Percentiles rank a stretch among this genome's conserved stretches.
phyloP scores from a whole-genome alignment of 2,888 invertebrate species.

The Melolontha melolontha region DNA sequence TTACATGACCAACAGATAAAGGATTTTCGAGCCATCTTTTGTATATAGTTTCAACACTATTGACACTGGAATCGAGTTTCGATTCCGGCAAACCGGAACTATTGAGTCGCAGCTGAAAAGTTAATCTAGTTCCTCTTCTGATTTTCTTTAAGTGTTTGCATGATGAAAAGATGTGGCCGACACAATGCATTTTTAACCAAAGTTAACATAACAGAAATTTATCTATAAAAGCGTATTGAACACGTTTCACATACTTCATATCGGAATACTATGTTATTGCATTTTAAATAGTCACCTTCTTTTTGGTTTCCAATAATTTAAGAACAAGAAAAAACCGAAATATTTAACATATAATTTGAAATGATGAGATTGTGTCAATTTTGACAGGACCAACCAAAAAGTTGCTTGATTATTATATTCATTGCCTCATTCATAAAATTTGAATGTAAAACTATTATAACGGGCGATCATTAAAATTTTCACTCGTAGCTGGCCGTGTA shows the following conservation, averaged over 20 bases:
- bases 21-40: conserved; percentile 20
- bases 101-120: not conserved
- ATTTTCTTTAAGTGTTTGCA: not conserved
- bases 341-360: not conserved
- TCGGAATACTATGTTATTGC: too few species aligned
- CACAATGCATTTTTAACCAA: not conserved
- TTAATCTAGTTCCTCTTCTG: not conserved
- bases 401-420: conserved; percentile 17
- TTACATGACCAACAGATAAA: conserved; percentile 18
- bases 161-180: not conserved
- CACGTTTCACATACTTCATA: too few species aligned
- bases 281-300: too few species aligned
- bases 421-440: not conserved
- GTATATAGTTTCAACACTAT: conserved; percentile 23
- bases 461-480: too few species aligned
- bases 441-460: too few species aligned
- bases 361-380: conserved; percentile 8
- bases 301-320: too few species aligned
- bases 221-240: too few species aligned
- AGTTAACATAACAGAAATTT: too few species aligned
- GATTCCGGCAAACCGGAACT: conserved; percentile 24
- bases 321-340: not conserved
- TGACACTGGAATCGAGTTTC: not conserved
- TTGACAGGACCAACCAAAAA: conserved; percentile 8
- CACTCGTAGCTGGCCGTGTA: too few species aligned